These are phyloP conservation scores for Dolichoris vasculosae DNA, from an alignment of 1,140 invertebrate genomes.

Conservation along the genomic window DNA sequence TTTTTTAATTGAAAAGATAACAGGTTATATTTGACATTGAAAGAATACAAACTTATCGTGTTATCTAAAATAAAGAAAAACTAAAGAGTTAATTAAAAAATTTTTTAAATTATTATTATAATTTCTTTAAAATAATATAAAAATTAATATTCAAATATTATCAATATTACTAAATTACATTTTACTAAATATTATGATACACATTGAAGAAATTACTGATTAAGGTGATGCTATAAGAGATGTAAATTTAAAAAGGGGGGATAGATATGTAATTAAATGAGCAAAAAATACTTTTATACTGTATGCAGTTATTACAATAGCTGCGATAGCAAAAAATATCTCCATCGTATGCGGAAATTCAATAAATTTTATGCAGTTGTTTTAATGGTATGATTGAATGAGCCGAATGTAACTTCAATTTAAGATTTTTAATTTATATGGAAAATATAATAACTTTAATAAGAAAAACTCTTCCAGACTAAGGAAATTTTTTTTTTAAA, in stretches of 20 bases:
- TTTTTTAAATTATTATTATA: not conserved
- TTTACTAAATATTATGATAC: not conserved
- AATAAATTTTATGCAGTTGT: constrained; percentile 1
- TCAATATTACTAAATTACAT: not conserved
- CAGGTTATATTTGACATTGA: not conserved
- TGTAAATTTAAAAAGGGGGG: not conserved
- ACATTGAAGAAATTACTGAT: not conserved
- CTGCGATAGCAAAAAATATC: not conserved
- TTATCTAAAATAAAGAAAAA: not conserved
- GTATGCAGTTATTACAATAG: not conserved
- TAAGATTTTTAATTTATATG: not conserved
- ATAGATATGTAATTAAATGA: constrained; percentile 29
- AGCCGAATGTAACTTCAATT: not conserved
- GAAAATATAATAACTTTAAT: not conserved
- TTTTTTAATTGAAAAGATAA: constrained; percentile 29
- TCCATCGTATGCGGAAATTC: not conserved
- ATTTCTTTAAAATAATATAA: not conserved
- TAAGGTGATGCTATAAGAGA: not conserved
- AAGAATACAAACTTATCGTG: not conserved
- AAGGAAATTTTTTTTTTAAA: too few relatives aligned
- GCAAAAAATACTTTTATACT: constrained; percentile 29
- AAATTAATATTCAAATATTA: not conserved
- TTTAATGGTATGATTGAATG: not conserved
- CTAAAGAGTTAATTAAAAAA: not conserved
- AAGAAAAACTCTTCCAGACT: not conserved